Evolutionary conservation across 2,113 vertebrate genomes (phyloP).

Genomic region (Collichthys lucidus): DNA sequence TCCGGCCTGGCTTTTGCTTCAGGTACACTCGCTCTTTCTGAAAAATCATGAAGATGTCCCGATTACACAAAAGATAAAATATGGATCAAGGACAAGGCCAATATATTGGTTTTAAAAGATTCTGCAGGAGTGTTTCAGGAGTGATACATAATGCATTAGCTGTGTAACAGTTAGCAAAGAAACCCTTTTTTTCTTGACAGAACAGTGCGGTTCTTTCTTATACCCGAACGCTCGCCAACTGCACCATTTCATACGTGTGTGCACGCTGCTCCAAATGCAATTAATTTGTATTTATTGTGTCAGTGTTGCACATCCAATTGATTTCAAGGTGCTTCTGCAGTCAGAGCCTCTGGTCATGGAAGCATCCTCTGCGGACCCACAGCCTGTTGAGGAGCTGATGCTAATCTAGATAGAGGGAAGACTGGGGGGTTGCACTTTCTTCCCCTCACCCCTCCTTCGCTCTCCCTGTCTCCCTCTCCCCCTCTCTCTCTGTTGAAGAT

Average conservation of each 20-base stretch:
- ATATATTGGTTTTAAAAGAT: conserved; percentile 41
- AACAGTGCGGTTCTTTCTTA: conserved; percentile 4
- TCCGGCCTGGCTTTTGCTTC: background rate
- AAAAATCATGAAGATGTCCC: background rate
- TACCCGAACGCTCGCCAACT: conserved; percentile 23
- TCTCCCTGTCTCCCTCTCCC: conserved; percentile 19
- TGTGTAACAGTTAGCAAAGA: conserved; percentile 35
- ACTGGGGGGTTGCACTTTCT: conserved; percentile 41
- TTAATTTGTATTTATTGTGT: conserved; percentile 34
- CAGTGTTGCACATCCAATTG: conserved; percentile 38
- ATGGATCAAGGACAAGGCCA: conserved; percentile 46
- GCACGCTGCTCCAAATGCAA: conserved; percentile 6
- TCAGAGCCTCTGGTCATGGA: conserved; percentile 58
- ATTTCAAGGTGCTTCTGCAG: conserved; percentile 55
- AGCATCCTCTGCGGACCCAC: conserved; percentile 59
- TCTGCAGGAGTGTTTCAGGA: conserved; percentile 37
- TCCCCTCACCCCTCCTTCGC: background rate
- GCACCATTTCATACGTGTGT: conserved; percentile 14
- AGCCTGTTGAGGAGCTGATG: conserved; percentile 71
- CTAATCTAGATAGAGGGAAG: conserved; percentile 72
- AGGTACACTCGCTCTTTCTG: background rate
- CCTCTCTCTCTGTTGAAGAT: conserved; percentile 61
- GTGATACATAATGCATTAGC: conserved; percentile 58
- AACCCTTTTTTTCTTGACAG: background rate
- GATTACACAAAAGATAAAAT: conserved; percentile 34